Percentiles rank a stretch among this genome's conserved stretches.
Evolutionary conservation across 2,797 vertebrate genomes (phyloP).

Genomic region (Tadarida brasiliensis): DNA sequence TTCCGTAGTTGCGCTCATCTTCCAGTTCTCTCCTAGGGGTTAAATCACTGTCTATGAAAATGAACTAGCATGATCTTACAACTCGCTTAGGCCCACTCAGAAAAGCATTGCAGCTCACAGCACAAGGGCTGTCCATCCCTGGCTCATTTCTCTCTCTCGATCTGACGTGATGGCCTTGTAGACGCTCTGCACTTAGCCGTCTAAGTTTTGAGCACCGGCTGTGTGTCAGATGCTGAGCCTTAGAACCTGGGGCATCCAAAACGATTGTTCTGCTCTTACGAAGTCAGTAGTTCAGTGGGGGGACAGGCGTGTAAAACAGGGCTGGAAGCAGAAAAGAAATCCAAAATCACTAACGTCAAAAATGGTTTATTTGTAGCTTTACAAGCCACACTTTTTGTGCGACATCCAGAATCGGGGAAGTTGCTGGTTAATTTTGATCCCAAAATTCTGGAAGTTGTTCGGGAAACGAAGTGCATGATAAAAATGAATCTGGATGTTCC

Average conservation of each 20-base stretch:
- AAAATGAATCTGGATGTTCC: slow-evolving; percentile 91
- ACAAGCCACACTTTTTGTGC: slow-evolving; percentile 88
- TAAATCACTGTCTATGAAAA: slow-evolving; percentile 32
- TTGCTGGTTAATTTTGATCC: slow-evolving; percentile 91
- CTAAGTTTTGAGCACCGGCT: not conserved
- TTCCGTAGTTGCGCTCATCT: not conserved
- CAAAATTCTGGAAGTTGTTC: slow-evolving; percentile 89
- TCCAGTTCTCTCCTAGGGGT: not conserved
- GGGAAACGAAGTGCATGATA: slow-evolving; percentile 91
- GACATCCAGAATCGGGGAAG: slow-evolving; percentile 88
- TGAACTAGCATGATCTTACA: not conserved
- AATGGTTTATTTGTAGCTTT: slow-evolving; percentile 87
- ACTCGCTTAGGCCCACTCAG: not conserved
- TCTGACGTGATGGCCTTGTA: not conserved
- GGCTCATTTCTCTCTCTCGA: not conserved
- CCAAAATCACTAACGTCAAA: not conserved
- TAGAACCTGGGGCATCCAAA: not conserved
- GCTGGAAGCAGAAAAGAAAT: not conserved
- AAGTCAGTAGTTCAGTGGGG: not conserved
- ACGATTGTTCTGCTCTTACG: not conserved
- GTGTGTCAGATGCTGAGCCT: not conserved
- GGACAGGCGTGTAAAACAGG: not conserved
- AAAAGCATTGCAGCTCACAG: not conserved
- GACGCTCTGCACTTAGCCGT: not conserved
- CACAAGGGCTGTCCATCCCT: not conserved